Evolutionary conservation across 2,888 invertebrate genomes (phyloP).

Genomic region (Callosobruchus maculatus): DNA sequence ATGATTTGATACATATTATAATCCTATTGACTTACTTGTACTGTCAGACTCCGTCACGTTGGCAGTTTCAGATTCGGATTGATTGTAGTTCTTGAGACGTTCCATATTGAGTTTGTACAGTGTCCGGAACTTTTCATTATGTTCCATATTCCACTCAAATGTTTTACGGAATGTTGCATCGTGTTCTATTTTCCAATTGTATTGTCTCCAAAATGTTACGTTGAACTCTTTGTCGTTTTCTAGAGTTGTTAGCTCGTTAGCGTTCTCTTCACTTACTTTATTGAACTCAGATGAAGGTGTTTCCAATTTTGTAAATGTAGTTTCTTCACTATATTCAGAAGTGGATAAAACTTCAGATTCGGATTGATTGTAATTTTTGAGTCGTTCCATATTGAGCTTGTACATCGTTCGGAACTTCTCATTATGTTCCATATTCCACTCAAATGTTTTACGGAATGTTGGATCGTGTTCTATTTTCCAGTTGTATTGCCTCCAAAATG

Average conservation of each 20-base stretch:
- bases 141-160: neutral
- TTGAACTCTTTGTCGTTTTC: neutral
- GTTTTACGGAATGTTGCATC: neutral
- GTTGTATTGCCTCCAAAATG: conserved; percentile 5
- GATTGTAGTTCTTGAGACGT: neutral
- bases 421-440: neutral
- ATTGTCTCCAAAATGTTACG: neutral
- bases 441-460: neutral
- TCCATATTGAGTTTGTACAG: neutral
- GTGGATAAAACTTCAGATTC: neutral
- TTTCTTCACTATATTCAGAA: neutral
- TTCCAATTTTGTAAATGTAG: neutral
- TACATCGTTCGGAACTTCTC: neutral
- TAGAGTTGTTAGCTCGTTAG: neutral
- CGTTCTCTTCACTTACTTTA: neutral
- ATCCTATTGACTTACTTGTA: too few species aligned
- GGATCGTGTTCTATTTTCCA: conserved; percentile 3
- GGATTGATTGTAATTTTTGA: too few species aligned
- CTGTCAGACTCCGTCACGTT: too few species aligned
- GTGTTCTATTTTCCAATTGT: conserved; percentile 7
- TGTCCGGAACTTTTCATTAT: neutral
- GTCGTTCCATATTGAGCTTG: neutral
- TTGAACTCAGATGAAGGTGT: neutral
- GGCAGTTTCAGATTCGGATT: too few species aligned
- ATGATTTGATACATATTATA: too few species aligned